Percentiles rank a stretch among this genome's conserved stretches.
Evolutionary conservation across 2,113 vertebrate species (phyloP).

Genomic region (Sprattus sprattus): DNA sequence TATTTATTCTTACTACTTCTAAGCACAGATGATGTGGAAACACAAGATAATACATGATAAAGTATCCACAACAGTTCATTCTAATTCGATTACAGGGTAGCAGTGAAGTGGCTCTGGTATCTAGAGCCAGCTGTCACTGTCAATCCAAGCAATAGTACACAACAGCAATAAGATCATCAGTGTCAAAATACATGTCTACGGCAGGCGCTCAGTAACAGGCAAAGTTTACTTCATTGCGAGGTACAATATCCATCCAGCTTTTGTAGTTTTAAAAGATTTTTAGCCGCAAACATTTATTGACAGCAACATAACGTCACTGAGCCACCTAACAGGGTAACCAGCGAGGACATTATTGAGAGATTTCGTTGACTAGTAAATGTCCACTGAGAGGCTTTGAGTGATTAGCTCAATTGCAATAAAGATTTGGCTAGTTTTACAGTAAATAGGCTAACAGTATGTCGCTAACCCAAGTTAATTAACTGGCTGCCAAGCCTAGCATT

Average conservation of each 20-base stretch:
- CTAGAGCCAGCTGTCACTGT: background rate
- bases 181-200: conserved; percentile 8
- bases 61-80: background rate
- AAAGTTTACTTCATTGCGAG: background rate
- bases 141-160: background rate
- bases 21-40: background rate
- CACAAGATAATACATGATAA: background rate
- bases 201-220: background rate
- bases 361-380: background rate
- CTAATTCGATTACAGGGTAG: background rate
- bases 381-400: background rate
- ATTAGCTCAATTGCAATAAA: background rate
- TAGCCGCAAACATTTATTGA: background rate
- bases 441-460: background rate
- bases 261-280: background rate
- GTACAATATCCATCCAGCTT: background rate
- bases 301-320: background rate
- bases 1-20: background rate
- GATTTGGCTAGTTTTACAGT: background rate
- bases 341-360: background rate
- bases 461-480: background rate
- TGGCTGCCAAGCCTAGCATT: background rate
- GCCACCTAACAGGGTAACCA: background rate
- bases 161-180: conserved; percentile 3
- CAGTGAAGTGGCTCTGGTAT: background rate